Base-by-base conservation (phyloP, 2,888 invertebrate genomes). In the Eurytoma adleriae region DNA sequence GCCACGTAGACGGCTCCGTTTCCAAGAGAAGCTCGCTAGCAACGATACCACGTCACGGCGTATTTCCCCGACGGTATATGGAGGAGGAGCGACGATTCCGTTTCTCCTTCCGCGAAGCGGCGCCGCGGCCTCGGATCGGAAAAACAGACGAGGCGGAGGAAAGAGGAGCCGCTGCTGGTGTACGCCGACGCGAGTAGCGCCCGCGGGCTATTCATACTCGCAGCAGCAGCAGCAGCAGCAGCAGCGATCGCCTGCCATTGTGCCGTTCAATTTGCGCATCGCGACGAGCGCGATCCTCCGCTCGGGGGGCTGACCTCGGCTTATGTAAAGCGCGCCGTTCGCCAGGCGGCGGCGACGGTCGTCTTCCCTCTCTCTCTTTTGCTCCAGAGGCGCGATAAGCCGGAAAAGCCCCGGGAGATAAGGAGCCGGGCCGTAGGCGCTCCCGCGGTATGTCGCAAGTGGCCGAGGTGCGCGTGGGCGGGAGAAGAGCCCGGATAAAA, bases 401-500 rank as follows among this genome's bases (percentile, higher is more conserved):
- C 40, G 40, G 61, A 40, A n/a, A 30, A 30, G 62, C 40, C 7
- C 10, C 30, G 30, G 61, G 13, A 61, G 12, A 27, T 27, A 61
- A 40, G 40, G 40, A 10, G 10, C 40, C 40, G 5, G 30, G 40
- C 40, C 14, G 50, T n/a, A 48, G 7, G n/a, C 18, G 64, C 48
- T 64, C 48, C 48, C 30, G 40, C 40, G 10, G 12, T 10, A 20
- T 20, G 54, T 54, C 54, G 54, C n/a, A 40, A 54, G 54, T 54
- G 54, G 16, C 16, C 18, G 18, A 64, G 40, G 40, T 14, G 14
- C 14, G 18, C 13, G 14, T 7, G 62, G 16, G 30, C 3, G 16
- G 40, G 62, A 64, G 30, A 16, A 3, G 54, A 14, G 54, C 67
- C n/a, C 50, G 30, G 71, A 59, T 71, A 71, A 71, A 71, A 71